These are phyloP conservation scores for Battus philenor DNA, from an alignment of 1,140 invertebrate species.

Conservation along the genomic window DNA sequence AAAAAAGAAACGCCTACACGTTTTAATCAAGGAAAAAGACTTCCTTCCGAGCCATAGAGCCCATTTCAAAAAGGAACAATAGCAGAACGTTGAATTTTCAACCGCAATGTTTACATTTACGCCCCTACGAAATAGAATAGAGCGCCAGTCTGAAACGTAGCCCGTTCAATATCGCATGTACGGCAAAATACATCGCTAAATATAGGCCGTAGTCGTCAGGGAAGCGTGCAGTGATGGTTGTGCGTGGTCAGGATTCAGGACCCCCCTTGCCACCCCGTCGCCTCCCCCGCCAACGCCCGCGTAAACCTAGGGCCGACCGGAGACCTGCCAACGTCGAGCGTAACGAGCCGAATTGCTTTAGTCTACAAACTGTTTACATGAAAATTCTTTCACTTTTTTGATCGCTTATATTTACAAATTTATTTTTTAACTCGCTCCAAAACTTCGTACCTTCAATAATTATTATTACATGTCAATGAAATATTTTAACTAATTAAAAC, in stretches of 20 bases:
- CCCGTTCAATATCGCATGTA: slow-evolving; percentile 41
- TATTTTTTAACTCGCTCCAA: too few species aligned
- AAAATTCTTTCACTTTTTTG: slow-evolving; percentile 11
- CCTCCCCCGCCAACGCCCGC: slow-evolving; percentile 9
- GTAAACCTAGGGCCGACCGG: slow-evolving; percentile 5
- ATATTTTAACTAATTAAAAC: too few species aligned
- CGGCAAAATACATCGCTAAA: slow-evolving; percentile 63
- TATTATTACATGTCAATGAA: too few species aligned
- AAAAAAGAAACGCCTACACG: too few species aligned
- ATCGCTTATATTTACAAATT: neutral
- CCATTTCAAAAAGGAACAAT: slow-evolving; percentile 7
- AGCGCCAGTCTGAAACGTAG: slow-evolving; percentile 25
- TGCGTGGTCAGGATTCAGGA: slow-evolving; percentile 58
- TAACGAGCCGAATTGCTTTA: neutral
- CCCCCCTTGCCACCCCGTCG: slow-evolving; percentile 23
- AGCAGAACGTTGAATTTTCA: slow-evolving; percentile 2
- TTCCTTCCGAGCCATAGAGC: slow-evolving; percentile 6
- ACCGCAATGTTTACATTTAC: slow-evolving; percentile 11
- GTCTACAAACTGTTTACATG: neutral
- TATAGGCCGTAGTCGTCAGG: slow-evolving; percentile 51
- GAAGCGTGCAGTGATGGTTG: slow-evolving; percentile 45
- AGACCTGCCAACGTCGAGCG: slow-evolving; percentile 3
- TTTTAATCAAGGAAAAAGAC: slow-evolving; percentile 6
- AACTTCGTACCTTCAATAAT: too few species aligned
- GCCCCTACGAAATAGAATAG: slow-evolving; percentile 8